Conservation (phyloP, 2,113 vertebrate species). For the Rutilus rutilus region DNA sequence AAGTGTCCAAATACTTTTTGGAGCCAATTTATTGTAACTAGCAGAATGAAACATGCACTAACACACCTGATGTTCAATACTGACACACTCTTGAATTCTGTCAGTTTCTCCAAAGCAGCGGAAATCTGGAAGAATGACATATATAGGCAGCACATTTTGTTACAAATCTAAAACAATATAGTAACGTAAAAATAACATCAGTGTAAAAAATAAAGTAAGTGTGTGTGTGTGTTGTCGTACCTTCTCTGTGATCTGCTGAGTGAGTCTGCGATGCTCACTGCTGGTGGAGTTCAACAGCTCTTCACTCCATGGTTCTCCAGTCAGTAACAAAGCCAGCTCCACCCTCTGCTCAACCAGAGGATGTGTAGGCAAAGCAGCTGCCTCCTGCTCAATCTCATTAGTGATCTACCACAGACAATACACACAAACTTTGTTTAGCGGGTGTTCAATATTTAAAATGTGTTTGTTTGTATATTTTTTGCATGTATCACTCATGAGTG, state of each 20-base stretch:
- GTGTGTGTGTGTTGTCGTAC: constrained; percentile 64
- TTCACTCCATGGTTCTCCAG: constrained; percentile 76
- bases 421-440: neutral
- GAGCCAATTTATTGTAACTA: neutral
- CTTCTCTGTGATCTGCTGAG: constrained; percentile 82
- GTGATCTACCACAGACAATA: constrained; percentile 74
- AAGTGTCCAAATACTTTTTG: neutral
- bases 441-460: neutral
- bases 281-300: constrained; percentile 78
- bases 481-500: neutral
- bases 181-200: neutral
- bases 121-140: constrained; percentile 77
- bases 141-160: neutral
- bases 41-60: neutral
- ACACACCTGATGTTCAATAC: constrained; percentile 88
- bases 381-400: constrained; percentile 82
- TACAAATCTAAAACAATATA: neutral
- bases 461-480: neutral
- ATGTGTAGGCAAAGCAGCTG: constrained; percentile 65
- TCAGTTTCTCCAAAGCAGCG: constrained; percentile 81
- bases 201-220: neutral
- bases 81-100: constrained; percentile 84
- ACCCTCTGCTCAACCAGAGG: constrained; percentile 80
- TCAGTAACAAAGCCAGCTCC: constrained; percentile 84
- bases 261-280: constrained; percentile 72